These are phyloP conservation scores for Agelas oroides DNA, from an alignment of 37 sponge, comb jelly and placozoan species.

Conservation along the genomic window DNA sequence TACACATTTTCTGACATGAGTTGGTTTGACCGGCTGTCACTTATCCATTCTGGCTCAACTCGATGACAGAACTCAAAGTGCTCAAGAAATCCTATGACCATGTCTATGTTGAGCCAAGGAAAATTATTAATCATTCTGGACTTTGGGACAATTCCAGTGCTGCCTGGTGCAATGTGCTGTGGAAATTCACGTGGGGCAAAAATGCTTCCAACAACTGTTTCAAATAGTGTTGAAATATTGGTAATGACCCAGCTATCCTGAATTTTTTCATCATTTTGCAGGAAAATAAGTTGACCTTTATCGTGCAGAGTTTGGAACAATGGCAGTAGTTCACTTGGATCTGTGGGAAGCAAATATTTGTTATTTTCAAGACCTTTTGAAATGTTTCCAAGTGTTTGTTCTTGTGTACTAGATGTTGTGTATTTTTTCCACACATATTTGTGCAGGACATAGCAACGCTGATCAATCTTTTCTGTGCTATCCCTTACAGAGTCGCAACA, in stretches of 20 bases:
- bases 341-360: background rate
- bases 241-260: slow-evolving; percentile 3
- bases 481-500: too few relatives aligned
- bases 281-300: slow-evolving; percentile 9
- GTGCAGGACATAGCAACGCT: too few relatives aligned
- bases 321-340: background rate
- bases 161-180: background rate
- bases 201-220: slow-evolving; percentile 3
- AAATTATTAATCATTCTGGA: background rate
- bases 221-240: slow-evolving; percentile 4
- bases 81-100: slow-evolving; percentile 10
- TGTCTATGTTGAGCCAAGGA: background rate
- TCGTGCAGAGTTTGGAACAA: background rate
- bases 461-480: too few relatives aligned
- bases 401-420: background rate
- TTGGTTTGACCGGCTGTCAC: too few relatives aligned
- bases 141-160: slow-evolving; percentile 11
- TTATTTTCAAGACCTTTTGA: background rate
- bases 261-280: background rate
- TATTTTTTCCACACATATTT: background rate
- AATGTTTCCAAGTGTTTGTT: background rate
- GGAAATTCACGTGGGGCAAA: slow-evolving; percentile 25
- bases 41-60: background rate
- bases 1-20: too few relatives aligned
- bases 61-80: slow-evolving; percentile 33